Percentiles rank a stretch among this genome's conserved stretches.
phyloP scores from a whole-genome alignment of 2,888 invertebrate genomes.

The Mallateleia sp. region DNA sequence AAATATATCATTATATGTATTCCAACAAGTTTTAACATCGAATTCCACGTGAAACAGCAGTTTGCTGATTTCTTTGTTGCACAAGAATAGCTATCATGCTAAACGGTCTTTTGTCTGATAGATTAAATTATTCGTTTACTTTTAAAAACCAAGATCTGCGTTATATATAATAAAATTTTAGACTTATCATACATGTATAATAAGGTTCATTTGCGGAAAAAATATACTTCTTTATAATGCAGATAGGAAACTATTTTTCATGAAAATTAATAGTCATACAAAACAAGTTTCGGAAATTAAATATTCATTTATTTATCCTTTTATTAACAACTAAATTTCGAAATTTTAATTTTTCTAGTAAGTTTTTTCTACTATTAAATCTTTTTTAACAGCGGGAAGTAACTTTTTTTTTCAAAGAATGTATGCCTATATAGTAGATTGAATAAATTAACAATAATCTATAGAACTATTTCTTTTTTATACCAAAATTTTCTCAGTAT shows the following conservation, averaged over 20 bases:
- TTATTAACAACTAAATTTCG: too few relatives aligned
- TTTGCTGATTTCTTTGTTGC: conserved; percentile 59
- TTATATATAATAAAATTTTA: conserved; percentile 20
- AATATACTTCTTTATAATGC: neutral
- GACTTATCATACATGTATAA: conserved; percentile 7
- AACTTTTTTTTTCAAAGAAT: too few relatives aligned
- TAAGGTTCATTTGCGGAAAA: conserved; percentile 1
- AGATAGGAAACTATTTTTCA: conserved; percentile 10
- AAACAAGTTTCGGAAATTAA: neutral
- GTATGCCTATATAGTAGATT: too few relatives aligned
- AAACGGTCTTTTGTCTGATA: conserved; percentile 58
- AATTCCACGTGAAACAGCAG: conserved; percentile 60
- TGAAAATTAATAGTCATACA: neutral
- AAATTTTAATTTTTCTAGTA: too few relatives aligned
- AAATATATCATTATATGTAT: conserved; percentile 53
- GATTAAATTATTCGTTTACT: conserved; percentile 41
- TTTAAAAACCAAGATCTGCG: conserved; percentile 37
- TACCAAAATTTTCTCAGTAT: too few relatives aligned
- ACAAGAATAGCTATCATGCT: conserved; percentile 50
- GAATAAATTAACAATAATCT: too few relatives aligned
- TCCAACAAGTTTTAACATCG: conserved; percentile 45
- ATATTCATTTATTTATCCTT: neutral
- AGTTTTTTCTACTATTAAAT: too few relatives aligned
- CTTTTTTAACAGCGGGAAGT: too few relatives aligned
- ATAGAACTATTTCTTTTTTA: too few relatives aligned